Evolutionary conservation across 2,888 invertebrate species (phyloP), one percentile per base, ranked within the genome.

Genomic region (Mechanitis mazaeus): DNA sequence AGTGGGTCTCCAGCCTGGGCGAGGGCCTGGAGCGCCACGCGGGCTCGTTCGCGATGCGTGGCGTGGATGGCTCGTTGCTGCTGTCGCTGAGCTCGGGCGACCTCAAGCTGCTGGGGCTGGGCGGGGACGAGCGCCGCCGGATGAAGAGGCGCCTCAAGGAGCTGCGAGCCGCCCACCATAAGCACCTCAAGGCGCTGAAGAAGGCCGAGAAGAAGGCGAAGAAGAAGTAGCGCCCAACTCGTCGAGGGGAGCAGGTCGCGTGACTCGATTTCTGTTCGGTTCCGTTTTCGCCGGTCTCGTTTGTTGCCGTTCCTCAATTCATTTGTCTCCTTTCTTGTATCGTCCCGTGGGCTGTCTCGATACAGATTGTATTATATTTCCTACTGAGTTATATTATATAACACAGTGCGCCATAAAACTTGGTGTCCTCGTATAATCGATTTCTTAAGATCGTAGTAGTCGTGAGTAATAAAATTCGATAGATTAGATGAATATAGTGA

Each of bases 81-180:
- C 90, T 99, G 55, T 94, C 95, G 68, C 91, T 99, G 60, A 97
- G 98, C 79, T 96, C 97, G 0, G 94, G 96, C 63, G 97, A 97
- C 86, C 93, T 99, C 69, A 99, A 98, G 90, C 93, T 94, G 69
- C 91, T 96, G 55, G 96, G 96, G 55, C 93, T 96, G 56, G 91
- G 92, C 59, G 95, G 96, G 65, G 96, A 96, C 82, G 96, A 96
- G 80, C 93, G 93, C 68, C 93, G 95, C 69, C 84, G 88, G 66
- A 91, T 97, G 78, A 97, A 97, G 84, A 92, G 96, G 50, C 95
- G 95, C 79, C 93, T 97, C 70, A 97, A 97, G 85, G 96, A 96
- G 72, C 91, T 97, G 55, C 93, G 95, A 73, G 85, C 93, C 64
- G 94, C 94, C 62, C 93, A 95, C 83, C 98, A 98, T 76, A 96